Conservation (phyloP, 2,888 invertebrate species). For the Pseudococcus jackbeardsleyi region DNA sequence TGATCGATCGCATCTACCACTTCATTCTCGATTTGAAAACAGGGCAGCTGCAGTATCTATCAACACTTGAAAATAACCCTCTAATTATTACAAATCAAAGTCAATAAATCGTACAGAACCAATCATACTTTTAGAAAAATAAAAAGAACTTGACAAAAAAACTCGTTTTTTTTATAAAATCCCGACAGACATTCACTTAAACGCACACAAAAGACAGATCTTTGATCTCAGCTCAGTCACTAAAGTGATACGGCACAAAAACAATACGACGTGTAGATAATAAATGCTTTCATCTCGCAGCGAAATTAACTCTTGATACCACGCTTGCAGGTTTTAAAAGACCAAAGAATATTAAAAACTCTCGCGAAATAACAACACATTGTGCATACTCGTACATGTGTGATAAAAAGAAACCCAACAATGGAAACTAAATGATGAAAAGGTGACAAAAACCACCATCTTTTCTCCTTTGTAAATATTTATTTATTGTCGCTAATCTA, state of each 20-base stretch:
- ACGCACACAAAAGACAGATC: neutral
- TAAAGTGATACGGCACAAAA: neutral
- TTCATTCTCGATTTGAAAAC: too few relatives aligned
- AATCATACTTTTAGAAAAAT: too few relatives aligned
- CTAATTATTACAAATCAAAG: too few relatives aligned
- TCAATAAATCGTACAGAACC: too few relatives aligned
- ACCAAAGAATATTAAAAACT: constrained; percentile 10
- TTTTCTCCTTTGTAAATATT: constrained; percentile 7
- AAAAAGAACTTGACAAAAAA: neutral
- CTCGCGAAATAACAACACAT: neutral
- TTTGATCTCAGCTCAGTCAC: neutral
- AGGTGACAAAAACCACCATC: neutral
- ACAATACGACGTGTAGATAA: neutral
- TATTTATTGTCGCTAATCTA: neutral
- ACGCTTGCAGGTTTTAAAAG: neutral
- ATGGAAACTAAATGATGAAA: constrained; percentile 1
- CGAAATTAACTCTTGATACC: constrained; percentile 3
- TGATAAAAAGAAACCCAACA: neutral
- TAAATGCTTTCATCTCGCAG: neutral
- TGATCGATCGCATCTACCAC: too few relatives aligned
- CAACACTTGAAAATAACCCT: too few relatives aligned
- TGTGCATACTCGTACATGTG: neutral
- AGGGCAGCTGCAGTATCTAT: too few relatives aligned
- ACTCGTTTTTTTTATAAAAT: neutral
- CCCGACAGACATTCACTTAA: neutral